Conservation (phyloP, 2,113 vertebrate genomes). For the Scolopax mira region DNA sequence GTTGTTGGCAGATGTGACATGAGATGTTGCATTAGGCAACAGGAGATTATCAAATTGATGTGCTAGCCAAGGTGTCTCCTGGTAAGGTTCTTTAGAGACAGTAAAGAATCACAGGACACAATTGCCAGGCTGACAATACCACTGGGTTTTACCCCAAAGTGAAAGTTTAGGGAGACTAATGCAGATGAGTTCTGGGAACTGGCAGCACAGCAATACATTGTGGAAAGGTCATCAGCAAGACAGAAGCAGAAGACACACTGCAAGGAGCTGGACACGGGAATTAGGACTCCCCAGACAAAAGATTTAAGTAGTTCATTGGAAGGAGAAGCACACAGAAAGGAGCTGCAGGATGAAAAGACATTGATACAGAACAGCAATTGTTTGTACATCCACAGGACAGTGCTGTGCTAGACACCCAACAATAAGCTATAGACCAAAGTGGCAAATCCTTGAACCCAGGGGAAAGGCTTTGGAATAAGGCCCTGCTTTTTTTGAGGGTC, state of each 20-base stretch:
- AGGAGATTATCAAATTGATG: background rate
- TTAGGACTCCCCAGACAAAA: background rate
- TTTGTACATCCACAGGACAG: background rate
- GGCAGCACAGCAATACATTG: background rate
- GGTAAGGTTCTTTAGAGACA: background rate
- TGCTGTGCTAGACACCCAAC: background rate
- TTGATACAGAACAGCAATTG: background rate
- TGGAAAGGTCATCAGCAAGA: background rate
- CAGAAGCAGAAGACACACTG: background rate
- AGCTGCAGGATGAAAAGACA: background rate
- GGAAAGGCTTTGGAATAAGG: background rate
- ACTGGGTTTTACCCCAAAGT: background rate
- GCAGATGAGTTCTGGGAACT: background rate
- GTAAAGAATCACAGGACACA: background rate
- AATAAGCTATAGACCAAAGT: background rate
- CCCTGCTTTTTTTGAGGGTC: background rate
- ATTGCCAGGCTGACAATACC: background rate
- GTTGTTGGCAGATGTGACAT: rapidly evolving
- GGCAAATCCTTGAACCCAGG: background rate
- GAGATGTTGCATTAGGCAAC: background rate
- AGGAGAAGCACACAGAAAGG: background rate
- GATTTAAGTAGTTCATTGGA: background rate
- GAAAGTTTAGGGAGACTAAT: background rate
- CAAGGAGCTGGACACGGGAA: background rate
- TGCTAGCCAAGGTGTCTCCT: too few relatives aligned